A percentile compares a stretch with the other conserved stretches of the same genome.
These are phyloP conservation scores for Telmatochromis bifrenatus DNA, from an alignment of 2,113 vertebrate genomes.

Conservation along the genomic window DNA sequence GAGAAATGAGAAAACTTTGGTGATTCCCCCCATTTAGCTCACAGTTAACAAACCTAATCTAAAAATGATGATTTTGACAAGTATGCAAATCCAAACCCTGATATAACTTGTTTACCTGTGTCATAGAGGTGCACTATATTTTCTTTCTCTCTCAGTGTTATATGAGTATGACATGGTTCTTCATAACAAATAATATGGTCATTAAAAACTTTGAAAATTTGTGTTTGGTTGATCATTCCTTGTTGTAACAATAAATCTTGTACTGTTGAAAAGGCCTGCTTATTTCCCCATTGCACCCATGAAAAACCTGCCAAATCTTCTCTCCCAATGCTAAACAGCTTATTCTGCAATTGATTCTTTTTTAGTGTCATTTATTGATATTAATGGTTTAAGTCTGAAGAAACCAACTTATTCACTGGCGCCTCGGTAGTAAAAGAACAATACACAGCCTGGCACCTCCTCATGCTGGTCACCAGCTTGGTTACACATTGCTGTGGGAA, in stretches of 20 bases:
- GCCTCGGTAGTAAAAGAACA: not conserved
- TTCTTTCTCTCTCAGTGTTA: not conserved
- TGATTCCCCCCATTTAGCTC: not conserved
- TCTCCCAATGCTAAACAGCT: not conserved
- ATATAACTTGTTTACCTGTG: not conserved
- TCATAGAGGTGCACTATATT: not conserved
- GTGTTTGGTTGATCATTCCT: not conserved
- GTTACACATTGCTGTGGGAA: not conserved
- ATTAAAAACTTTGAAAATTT: not conserved
- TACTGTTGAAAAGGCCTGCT: not conserved
- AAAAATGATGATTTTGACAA: not conserved
- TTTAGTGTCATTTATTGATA: not conserved
- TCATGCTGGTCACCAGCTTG: not conserved
- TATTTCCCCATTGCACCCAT: not conserved
- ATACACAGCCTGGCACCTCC: not conserved
- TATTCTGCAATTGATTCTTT: not conserved
- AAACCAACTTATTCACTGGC: not conserved
- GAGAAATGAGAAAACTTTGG: not conserved
- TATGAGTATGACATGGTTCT: not conserved
- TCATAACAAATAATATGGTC: not conserved
- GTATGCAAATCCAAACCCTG: not conserved
- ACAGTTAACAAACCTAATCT: not conserved
- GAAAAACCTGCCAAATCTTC: not conserved
- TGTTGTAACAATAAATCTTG: not conserved
- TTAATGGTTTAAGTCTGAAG: not conserved